Base-by-base conservation (phyloP, 1,140 invertebrate genomes). In the Dinothrombium tinctorium region DNA sequence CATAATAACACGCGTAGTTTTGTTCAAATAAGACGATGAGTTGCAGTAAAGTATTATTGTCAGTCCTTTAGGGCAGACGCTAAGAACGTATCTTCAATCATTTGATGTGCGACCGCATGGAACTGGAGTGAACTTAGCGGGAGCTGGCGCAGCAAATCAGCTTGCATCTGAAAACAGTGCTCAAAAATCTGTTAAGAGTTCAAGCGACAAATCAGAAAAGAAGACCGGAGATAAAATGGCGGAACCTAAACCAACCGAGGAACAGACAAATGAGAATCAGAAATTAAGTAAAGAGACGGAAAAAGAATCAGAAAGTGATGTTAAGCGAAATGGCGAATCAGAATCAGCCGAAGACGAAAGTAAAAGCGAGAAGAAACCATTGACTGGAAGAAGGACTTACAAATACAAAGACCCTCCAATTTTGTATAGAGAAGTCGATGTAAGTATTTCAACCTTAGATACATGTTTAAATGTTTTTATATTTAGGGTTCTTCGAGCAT, bases 391-490 rank as follows among this genome's bases (percentile, higher is more conserved):
- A 62, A 49, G 43, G 37, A 33, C 35, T 6, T 46, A 49, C 29
- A 50, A 49, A 36, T 53, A 50, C 32, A 41, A 47, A 17, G 77
- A 86, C 55, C 80, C 80, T 17, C 79, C 81, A 2, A 74, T 86
- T 51, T 68, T 83, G 28, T 86, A 74, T 58, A 72, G 68, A 51
- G 73, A 78, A 52, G 49, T 72, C 12, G 70, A 82, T 54, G 71
- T 77, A 61, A 69, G 69, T 62, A 43, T 37, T 19, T 23, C 35
- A 36, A 39, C 7, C 23, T 22, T 20, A 14, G 9, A 23, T 12
- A 22, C 2, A 24, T 29, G 33, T 21, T 19, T 6, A 14, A 11
- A 6, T 8, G 21, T 24, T 35, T 12, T 24, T 24, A 7, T 39
- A 42, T 19, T 19, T 47, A 73, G 69, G 63, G 70, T 12, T 60